Evolutionary conservation across 2,888 invertebrate species (phyloP).

Genomic region (Azorinus chamasolen): DNA sequence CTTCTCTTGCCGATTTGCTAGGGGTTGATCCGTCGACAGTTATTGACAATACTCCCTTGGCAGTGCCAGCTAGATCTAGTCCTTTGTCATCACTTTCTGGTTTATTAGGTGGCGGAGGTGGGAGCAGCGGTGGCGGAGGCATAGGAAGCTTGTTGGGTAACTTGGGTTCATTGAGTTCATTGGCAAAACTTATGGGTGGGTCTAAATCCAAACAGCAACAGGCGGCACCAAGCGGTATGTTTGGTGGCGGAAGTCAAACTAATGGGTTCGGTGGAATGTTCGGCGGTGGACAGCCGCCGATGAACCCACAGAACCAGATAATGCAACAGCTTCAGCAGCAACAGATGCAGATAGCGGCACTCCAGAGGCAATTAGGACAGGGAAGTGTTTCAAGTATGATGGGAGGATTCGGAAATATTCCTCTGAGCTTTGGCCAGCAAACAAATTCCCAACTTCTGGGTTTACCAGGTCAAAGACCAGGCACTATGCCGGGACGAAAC

Average conservation of each 20-base stretch:
- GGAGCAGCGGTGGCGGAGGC: conserved; percentile 21
- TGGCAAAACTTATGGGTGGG: too few relatives aligned
- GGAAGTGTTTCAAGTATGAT: conserved; percentile 22
- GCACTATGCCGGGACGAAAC: too few relatives aligned
- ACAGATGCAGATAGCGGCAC: conserved; percentile 39
- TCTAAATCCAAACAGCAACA: too few relatives aligned
- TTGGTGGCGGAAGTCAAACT: conserved; percentile 16
- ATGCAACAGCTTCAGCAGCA: conserved; percentile 43
- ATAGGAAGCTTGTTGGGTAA: conserved; percentile 6
- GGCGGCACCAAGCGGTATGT: conserved; percentile 1
- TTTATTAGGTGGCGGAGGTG: conserved; percentile 35
- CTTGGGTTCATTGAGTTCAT: not conserved
- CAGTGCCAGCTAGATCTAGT: conserved; percentile 32
- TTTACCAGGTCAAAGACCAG: conserved; percentile 3
- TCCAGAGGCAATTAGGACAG: conserved; percentile 36
- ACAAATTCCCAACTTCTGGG: conserved; percentile 15
- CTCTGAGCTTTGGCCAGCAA: conserved; percentile 28
- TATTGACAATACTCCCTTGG: conserved; percentile 31
- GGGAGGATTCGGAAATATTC: conserved; percentile 43
- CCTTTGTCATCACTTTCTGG: conserved; percentile 29
- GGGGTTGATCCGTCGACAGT: conserved; percentile 62
- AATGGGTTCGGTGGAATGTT: conserved; percentile 10
- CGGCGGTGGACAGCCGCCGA: not conserved
- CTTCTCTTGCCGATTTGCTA: conserved; percentile 54
- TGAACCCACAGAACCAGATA: conserved; percentile 14